A percentile compares a stretch with the other conserved stretches of the same genome.
These are phyloP conservation scores for Halcyon malimbica DNA, from an alignment of 2,113 vertebrate species.

Conservation along the genomic window DNA sequence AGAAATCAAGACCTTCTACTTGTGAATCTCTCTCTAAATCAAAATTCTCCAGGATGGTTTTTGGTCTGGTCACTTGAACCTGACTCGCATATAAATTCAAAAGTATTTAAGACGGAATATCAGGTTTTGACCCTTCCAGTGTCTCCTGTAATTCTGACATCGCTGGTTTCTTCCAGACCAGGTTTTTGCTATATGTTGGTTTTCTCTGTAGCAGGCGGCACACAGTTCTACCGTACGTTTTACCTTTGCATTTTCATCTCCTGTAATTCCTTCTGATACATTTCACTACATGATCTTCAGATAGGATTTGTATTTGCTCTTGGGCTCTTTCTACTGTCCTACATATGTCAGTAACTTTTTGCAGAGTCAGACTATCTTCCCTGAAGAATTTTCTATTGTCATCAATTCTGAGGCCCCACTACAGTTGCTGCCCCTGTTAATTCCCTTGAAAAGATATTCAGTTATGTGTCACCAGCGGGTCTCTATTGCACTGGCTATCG, in stretches of 20 bases:
- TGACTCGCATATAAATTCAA: neutral
- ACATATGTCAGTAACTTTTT: conserved; percentile 68
- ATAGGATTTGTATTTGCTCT: conserved; percentile 8
- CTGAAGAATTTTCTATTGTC: conserved; percentile 62
- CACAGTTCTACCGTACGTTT: neutral
- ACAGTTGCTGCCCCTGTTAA: conserved; percentile 47
- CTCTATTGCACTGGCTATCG: neutral
- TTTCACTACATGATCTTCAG: neutral
- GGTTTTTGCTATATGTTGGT: rapidly evolving
- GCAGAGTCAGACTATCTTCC: conserved; percentile 65
- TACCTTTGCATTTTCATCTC: neutral
- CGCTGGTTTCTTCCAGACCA: neutral
- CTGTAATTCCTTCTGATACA: neutral
- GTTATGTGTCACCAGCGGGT: conserved; percentile 2
- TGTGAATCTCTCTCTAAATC: neutral
- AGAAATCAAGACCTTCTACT: neutral
- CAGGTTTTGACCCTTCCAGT: neutral
- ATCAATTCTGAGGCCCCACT: conserved; percentile 64
- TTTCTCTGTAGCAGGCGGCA: neutral
- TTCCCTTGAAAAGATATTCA: conserved; percentile 45
- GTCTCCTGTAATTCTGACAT: neutral
- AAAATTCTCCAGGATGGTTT: neutral
- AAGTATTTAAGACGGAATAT: neutral
- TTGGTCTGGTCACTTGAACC: neutral
- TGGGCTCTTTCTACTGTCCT: conserved; percentile 54